These are phyloP conservation scores for Zosterops borbonicus DNA, from an alignment of 2,113 vertebrate species.

Conservation along the genomic window DNA sequence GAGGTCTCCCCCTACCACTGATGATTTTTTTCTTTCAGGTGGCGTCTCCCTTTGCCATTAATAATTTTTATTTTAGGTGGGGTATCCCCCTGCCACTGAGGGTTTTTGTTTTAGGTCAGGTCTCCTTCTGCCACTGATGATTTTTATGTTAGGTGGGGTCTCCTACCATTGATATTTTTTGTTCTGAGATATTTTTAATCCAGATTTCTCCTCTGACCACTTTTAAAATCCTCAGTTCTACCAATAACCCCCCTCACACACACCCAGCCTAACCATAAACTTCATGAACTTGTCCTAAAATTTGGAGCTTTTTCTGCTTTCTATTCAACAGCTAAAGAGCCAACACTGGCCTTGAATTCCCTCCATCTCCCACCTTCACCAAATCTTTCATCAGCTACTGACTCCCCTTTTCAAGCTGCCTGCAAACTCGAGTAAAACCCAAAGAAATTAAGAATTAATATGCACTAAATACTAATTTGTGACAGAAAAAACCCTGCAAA, in stretches of 20 bases:
- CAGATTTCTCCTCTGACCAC: neutral
- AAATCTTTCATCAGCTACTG: neutral
- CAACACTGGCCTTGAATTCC: neutral
- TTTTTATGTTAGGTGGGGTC: neutral
- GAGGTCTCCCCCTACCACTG: too few relatives aligned
- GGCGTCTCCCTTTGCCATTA: rapidly evolving
- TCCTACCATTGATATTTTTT: neutral
- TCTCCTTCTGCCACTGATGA: rapidly evolving
- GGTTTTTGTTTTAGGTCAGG: rapidly evolving
- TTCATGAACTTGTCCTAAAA: neutral
- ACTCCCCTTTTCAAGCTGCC: neutral
- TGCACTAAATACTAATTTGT: rapidly evolving
- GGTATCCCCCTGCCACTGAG: neutral
- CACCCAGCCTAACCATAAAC: neutral
- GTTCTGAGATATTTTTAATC: rapidly evolving
- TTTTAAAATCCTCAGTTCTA: neutral
- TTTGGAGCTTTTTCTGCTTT: neutral
- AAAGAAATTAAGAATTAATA: neutral
- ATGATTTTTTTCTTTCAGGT: too few relatives aligned
- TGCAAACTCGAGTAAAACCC: neutral
- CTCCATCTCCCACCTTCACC: neutral
- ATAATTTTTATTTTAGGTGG: neutral
- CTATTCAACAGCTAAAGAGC: neutral
- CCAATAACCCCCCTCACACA: neutral
- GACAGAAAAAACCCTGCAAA: neutral